These are phyloP conservation scores for Phalacrocorax carbo DNA, from an alignment of 2,113 vertebrate species.

Conservation along the genomic window DNA sequence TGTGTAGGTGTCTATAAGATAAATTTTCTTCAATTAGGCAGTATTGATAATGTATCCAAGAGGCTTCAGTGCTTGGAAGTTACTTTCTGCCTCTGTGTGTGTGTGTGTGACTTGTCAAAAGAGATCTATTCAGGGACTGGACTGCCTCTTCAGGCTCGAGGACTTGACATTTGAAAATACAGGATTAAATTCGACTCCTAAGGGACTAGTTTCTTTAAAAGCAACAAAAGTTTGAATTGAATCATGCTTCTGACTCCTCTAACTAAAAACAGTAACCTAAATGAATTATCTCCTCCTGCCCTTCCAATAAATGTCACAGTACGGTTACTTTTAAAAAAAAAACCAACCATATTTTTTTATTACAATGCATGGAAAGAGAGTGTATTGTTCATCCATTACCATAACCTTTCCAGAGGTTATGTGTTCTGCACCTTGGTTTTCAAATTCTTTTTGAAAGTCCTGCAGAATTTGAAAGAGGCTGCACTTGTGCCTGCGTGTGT, in stretches of 20 bases:
- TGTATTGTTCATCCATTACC: neutral
- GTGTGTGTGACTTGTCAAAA: neutral
- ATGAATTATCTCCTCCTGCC: neutral
- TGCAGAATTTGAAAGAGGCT: neutral
- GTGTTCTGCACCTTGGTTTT: neutral
- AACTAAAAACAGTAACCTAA: neutral
- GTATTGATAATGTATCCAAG: fast-evolving
- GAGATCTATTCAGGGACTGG: neutral
- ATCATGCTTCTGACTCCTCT: neutral
- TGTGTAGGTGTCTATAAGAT: neutral
- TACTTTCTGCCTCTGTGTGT: neutral
- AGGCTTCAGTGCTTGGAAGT: neutral
- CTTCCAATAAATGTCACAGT: neutral
- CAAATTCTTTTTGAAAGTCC: neutral
- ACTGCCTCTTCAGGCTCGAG: neutral
- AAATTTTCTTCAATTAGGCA: no score
- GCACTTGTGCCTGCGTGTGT: neutral
- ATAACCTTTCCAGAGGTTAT: neutral
- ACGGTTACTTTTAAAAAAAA: neutral
- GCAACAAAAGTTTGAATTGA: neutral
- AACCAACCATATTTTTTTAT: neutral
- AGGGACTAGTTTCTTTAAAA: neutral
- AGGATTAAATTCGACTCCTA: neutral
- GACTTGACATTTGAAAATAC: neutral
- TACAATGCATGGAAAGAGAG: no score